Evolutionary conservation across 2,888 invertebrate species (phyloP).

Genomic region (Coenonympha arcania): DNA sequence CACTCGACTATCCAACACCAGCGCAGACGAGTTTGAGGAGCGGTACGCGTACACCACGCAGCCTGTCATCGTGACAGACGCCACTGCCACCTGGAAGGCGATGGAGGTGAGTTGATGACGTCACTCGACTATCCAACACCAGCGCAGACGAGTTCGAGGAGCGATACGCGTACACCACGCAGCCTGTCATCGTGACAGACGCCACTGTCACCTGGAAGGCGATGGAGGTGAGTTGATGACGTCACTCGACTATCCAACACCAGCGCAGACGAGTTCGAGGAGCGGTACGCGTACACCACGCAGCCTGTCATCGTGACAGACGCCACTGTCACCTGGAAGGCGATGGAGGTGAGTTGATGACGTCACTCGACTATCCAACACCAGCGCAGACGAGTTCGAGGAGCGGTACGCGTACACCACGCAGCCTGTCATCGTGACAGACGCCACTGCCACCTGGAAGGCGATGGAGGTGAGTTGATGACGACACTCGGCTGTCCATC

Average conservation of each 20-base stretch:
- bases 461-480: constrained; percentile 77
- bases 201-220: constrained; percentile 89
- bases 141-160: constrained; percentile 80
- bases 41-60: constrained; percentile 82
- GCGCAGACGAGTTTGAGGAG: constrained; percentile 80
- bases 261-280: constrained; percentile 80
- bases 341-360: constrained; percentile 73
- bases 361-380: constrained; percentile 78
- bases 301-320: constrained; percentile 90
- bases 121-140: constrained; percentile 79
- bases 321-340: constrained; percentile 87
- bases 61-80: constrained; percentile 91
- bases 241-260: constrained; percentile 80
- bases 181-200: constrained; percentile 89
- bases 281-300: constrained; percentile 82
- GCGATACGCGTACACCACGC: constrained; percentile 82
- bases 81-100: constrained; percentile 86
- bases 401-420: constrained; percentile 82
- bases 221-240: constrained; percentile 63
- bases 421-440: constrained; percentile 87
- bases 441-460: constrained; percentile 87
- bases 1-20: constrained; percentile 78
- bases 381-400: constrained; percentile 81
- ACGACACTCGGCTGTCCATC: no score
- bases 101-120: constrained; percentile 68